Evolutionary conservation across 2,797 vertebrate species (phyloP).

Genomic region (Allobates femoralis): DNA sequence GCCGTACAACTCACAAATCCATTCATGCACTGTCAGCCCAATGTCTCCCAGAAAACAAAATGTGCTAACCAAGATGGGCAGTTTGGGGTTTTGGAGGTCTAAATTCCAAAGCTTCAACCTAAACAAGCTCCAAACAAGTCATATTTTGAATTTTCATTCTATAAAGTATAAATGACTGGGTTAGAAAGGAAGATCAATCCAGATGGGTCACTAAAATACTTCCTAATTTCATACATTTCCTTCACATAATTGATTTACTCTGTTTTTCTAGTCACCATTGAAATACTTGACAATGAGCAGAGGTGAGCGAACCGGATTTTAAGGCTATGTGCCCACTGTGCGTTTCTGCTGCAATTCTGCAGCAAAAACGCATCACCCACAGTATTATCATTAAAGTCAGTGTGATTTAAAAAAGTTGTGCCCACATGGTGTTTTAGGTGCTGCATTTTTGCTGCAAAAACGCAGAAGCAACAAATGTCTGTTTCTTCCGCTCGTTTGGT

Average conservation of each 20-base stretch:
- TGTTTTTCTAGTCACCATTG: too few species aligned
- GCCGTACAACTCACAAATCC: not conserved
- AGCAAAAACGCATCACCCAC: too few species aligned
- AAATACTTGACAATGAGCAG: too few species aligned
- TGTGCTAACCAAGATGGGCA: not conserved
- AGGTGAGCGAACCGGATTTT: too few species aligned
- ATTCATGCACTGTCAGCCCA: not conserved
- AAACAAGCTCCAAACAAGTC: not conserved
- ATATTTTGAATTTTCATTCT: not conserved
- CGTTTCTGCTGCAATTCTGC: too few species aligned
- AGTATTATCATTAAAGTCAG: too few species aligned
- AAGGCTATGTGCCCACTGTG: too few species aligned
- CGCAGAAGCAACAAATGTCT: too few species aligned
- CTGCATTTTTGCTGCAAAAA: too few species aligned
- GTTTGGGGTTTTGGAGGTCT: not conserved
- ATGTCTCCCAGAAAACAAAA: conserved; percentile 14
- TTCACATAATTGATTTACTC: not conserved
- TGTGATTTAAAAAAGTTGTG: too few species aligned
- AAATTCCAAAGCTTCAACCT: not conserved
- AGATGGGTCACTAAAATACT: not conserved
- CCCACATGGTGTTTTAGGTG: too few species aligned
- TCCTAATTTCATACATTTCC: not conserved
- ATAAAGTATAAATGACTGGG: not conserved
- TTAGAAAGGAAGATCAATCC: not conserved
- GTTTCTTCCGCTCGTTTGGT: too few species aligned